Conservation (phyloP, 2,113 vertebrate genomes). For the Phylloscopus trochilus region DNA sequence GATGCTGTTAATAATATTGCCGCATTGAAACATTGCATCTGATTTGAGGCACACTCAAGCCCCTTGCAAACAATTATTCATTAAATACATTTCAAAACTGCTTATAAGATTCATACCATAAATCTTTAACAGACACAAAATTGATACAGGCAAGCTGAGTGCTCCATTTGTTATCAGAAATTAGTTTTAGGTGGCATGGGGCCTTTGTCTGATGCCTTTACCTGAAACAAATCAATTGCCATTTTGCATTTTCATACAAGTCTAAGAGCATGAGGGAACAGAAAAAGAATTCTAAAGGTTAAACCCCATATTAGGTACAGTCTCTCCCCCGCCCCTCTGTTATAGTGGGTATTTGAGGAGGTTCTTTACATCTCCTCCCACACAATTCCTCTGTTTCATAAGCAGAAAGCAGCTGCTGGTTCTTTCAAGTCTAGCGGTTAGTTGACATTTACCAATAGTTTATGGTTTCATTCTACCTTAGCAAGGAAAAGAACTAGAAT, state of each 20-base stretch:
- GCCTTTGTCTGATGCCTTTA: not conserved
- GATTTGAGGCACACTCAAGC: not conserved
- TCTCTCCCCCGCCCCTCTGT: not conserved
- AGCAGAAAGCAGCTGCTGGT: slow-evolving; percentile 28
- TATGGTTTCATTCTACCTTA: not conserved
- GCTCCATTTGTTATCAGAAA: not conserved
- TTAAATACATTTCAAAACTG: not conserved
- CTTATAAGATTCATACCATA: not conserved
- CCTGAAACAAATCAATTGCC: not conserved
- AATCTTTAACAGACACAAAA: not conserved
- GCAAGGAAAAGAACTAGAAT: not conserved
- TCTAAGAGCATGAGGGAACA: not conserved
- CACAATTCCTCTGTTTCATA: slow-evolving; percentile 15
- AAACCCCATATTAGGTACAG: not conserved
- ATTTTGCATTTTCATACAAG: not conserved
- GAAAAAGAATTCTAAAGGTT: slow-evolving; percentile 24
- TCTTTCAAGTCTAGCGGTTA: slow-evolving; percentile 31
- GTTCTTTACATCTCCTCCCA: slow-evolving; percentile 38
- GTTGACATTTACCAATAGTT: slow-evolving; percentile 41
- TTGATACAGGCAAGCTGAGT: not conserved
- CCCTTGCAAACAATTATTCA: not conserved
- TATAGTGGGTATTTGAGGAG: not conserved
- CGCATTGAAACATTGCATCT: not conserved
- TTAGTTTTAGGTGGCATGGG: not conserved
- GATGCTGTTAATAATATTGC: not conserved